A percentile compares a stretch with the other conserved stretches of the same genome.
Conservation (phyloP, 2,113 vertebrate genomes). For the Eudyptes chrysolophus region DNA sequence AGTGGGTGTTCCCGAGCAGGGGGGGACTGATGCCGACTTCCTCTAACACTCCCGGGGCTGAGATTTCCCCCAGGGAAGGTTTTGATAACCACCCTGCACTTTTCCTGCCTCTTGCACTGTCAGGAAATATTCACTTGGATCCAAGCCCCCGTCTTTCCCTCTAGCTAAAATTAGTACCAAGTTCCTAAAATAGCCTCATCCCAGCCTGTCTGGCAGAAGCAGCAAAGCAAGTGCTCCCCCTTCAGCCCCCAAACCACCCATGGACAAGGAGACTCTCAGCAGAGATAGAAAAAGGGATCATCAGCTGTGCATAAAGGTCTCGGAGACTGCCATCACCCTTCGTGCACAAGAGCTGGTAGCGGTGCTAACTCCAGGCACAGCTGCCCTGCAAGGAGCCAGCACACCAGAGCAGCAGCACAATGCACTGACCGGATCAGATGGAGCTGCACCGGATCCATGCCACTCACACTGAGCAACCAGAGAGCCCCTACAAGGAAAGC, state of each 20-base stretch:
- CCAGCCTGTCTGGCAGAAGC: neutral
- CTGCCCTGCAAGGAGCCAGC: neutral
- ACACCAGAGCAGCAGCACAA: neutral
- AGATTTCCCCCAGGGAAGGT: slow-evolving; percentile 23
- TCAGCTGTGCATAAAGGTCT: neutral
- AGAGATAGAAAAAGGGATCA: neutral
- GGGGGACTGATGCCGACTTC: neutral
- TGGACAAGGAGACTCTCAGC: neutral
- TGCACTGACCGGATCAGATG: neutral
- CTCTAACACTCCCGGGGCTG: neutral
- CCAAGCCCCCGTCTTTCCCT: neutral
- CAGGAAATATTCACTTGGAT: slow-evolving; percentile 19
- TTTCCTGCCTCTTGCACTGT: neutral
- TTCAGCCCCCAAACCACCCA: neutral
- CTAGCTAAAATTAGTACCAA: slow-evolving; percentile 11
- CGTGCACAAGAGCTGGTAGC: neutral
- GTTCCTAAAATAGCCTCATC: slow-evolving; percentile 23
- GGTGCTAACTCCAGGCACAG: neutral
- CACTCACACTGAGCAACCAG: neutral
- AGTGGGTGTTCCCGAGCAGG: neutral
- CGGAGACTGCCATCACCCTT: neutral
- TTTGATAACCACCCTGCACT: neutral
- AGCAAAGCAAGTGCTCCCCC: neutral
- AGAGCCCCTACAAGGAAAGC: neutral
- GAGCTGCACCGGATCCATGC: neutral